Conservation (phyloP, 2,797 vertebrate species). For the Spinibarbus caldwelli region DNA sequence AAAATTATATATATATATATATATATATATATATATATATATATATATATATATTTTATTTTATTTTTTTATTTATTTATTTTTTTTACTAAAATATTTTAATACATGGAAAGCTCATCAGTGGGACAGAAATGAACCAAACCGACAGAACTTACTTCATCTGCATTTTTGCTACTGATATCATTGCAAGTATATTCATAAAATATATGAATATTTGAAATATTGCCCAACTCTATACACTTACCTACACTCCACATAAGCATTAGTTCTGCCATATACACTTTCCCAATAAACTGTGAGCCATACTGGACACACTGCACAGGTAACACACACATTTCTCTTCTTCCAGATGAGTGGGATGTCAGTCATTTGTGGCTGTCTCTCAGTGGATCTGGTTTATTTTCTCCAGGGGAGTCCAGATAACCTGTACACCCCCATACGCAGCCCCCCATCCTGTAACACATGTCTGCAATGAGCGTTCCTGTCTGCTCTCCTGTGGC, state of each 20-base stretch:
- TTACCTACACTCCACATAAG: background rate
- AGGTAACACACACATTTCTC: conserved; percentile 9
- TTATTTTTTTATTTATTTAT: too few relatives aligned
- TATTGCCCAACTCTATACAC: background rate
- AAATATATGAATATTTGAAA: background rate
- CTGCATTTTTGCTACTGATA: background rate
- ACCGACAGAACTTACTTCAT: too few relatives aligned
- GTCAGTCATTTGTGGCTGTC: conserved; percentile 34
- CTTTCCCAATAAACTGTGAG: background rate
- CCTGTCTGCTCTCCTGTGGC: conserved; percentile 5
- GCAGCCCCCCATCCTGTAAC: background rate
- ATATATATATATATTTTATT: background rate
- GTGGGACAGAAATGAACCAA: too few relatives aligned
- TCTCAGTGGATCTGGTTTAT: conserved; percentile 27
- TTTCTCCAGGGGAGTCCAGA: conserved; percentile 20
- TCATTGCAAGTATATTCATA: background rate
- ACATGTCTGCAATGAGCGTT: conserved; percentile 29
- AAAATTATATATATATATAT: background rate
- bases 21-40: background rate
- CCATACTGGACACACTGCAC: background rate
- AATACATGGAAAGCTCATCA: too few relatives aligned
- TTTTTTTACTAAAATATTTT: too few relatives aligned
- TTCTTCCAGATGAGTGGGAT: conserved; percentile 34
- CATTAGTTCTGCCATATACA: background rate
- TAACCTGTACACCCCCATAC: conserved; percentile 7